A percentile compares a stretch with the other conserved stretches of the same genome.
These are phyloP conservation scores for Mohoua ochrocephala DNA, from an alignment of 2,113 vertebrate species.

Conservation along the genomic window DNA sequence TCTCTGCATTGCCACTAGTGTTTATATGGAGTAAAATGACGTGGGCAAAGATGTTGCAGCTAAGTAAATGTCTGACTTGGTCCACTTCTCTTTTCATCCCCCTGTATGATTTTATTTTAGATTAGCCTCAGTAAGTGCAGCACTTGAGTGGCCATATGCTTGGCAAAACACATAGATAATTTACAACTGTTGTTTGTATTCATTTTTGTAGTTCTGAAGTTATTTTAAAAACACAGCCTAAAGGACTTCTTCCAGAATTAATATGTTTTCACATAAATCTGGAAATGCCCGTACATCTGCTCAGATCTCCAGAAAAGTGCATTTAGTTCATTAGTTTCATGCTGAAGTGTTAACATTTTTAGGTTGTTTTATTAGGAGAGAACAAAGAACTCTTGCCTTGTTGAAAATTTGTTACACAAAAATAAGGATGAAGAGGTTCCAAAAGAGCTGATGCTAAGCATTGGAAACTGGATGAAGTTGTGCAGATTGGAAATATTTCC, in stretches of 20 bases:
- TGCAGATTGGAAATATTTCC: constrained; percentile 31
- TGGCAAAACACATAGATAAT: background rate
- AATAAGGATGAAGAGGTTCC: constrained; percentile 31
- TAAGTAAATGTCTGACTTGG: background rate
- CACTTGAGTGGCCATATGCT: background rate
- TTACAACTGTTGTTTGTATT: constrained; percentile 4
- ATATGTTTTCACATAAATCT: constrained; percentile 17
- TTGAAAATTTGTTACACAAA: constrained; percentile 35
- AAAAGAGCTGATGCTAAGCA: constrained; percentile 27
- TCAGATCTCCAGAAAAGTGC: constrained; percentile 1
- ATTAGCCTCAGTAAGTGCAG: background rate
- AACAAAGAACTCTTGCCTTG: constrained; percentile 26
- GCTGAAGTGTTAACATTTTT: constrained; percentile 50
- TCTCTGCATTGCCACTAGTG: background rate
- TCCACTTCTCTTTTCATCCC: background rate
- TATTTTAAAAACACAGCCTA: constrained; percentile 18
- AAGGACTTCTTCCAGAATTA: constrained; percentile 26
- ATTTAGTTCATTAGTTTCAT: constrained; percentile 18
- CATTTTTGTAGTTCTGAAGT: background rate
- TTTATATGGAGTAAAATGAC: background rate
- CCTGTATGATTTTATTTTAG: background rate
- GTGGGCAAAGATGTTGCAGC: background rate
- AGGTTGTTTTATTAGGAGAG: constrained; percentile 39
- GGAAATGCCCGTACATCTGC: background rate
- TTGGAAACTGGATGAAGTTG: background rate